These are phyloP conservation scores for Drosophila fungiperda DNA, from an alignment of 2,888 invertebrate species.

Conservation along the genomic window DNA sequence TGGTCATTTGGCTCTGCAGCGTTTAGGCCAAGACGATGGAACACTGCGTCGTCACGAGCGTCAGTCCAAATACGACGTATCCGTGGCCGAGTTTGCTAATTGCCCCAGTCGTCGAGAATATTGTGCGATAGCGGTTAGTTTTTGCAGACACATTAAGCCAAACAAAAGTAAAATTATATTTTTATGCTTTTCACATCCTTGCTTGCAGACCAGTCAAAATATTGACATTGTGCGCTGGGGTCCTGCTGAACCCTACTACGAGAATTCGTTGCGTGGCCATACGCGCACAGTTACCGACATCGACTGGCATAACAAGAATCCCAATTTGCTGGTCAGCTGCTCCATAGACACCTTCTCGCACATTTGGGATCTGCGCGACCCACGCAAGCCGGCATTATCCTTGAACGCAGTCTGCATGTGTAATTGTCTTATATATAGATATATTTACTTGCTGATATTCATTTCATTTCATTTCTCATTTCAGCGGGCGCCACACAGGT, in stretches of 20 bases:
- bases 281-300: slow-evolving; percentile 95
- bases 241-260: slow-evolving; percentile 89
- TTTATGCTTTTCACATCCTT: neutral
- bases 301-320: slow-evolving; percentile 94
- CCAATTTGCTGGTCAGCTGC: slow-evolving; percentile 92
- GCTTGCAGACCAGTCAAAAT: slow-evolving; percentile 91
- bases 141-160: neutral
- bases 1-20: slow-evolving; percentile 91
- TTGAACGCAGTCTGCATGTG: slow-evolving; percentile 94
- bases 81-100: slow-evolving; percentile 96
- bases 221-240: slow-evolving; percentile 94
- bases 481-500: slow-evolving; percentile 96
- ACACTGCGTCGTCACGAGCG: slow-evolving; percentile 91
- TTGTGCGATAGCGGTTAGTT: slow-evolving; percentile 94
- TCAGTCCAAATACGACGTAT: slow-evolving; percentile 97
- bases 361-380: slow-evolving; percentile 96
- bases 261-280: slow-evolving; percentile 91
- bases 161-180: neutral
- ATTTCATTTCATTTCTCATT: slow-evolving; percentile 12
- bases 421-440: slow-evolving; percentile 43
- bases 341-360: slow-evolving; percentile 97
- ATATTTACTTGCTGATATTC: neutral
- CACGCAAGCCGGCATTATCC: slow-evolving; percentile 92
- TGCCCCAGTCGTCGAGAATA: slow-evolving; percentile 91
- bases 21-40: slow-evolving; percentile 86